Evolutionary conservation across 2,113 vertebrate species (phyloP), one percentile per base, ranked within the genome.

Genomic region (Podocnemis expansa): DNA sequence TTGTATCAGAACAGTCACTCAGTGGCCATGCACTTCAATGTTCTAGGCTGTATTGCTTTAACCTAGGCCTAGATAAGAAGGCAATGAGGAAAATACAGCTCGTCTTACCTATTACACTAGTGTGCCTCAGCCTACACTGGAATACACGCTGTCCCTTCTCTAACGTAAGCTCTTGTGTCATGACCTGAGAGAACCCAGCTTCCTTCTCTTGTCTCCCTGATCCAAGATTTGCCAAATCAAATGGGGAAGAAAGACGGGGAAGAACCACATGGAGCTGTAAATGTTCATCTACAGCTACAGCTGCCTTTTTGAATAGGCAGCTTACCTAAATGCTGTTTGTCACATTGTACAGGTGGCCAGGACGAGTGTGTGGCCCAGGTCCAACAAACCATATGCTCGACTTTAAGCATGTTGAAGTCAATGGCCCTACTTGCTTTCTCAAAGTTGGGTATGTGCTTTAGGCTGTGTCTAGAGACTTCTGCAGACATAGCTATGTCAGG

Each of bases 51-150:
- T 56, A 56, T 79, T 78, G 58, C 70, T 16, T 4, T 83, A 88
- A 95, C 76, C 52, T 78, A 82, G 85, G 43, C 17, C 67, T 75
- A 41, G 67, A 41, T 24, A 80, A 90, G 76, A 76, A 4, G 25
- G 60, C 94, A 47, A 70, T 16, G 78, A 73, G 54, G 60, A 96
- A 94, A 95, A 91, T 3, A 54, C 16, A 34, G 63, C 83, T 91
- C 38, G 49, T 45, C 43, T 88, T 75, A 78, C 0, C 0, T 10
- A 25, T 52, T 7, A 11, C 17, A 76, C 25, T 3, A 19, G 22
- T n/a, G n/a, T 43, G 88, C 63, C 70, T 87, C 93, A 89, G 84
- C 55, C 24, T 80, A 54, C 54, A 88, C 56, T 75, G 87, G 51
- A 92, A 55, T 67, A 82, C 9, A 91, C 19, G 47, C 51, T 27